Conservation (phyloP, 2,113 vertebrate genomes). For the Serilophus lunatus region DNA sequence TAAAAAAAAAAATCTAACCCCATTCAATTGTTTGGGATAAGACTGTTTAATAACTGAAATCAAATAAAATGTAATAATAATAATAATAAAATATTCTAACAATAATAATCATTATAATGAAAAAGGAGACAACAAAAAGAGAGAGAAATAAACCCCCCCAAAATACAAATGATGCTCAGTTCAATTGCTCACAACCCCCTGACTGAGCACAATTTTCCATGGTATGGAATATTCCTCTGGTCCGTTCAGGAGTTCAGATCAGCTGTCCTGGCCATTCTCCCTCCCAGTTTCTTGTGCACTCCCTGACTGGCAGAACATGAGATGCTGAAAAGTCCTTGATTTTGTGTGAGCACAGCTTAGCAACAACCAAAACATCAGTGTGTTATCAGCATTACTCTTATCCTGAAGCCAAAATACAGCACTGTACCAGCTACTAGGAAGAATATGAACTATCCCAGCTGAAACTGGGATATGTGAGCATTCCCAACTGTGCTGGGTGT, state of each 20-base stretch:
- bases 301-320: not conserved
- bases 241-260: not conserved
- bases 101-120: accelerated
- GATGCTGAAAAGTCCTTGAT: not conserved
- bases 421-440: not conserved
- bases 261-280: not conserved
- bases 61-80: not conserved
- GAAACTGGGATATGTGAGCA: not conserved
- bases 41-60: not conserved
- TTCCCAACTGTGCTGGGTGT: not conserved
- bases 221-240: not conserved
- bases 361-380: not conserved
- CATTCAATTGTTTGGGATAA: too few species aligned
- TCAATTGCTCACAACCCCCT: not conserved
- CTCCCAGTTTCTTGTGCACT: not conserved
- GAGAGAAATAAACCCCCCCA: not conserved
- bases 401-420: not conserved
- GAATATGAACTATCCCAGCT: not conserved
- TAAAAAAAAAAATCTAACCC: not conserved
- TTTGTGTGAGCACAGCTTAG: not conserved
- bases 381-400: not conserved
- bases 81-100: not conserved
- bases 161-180: too few species aligned
- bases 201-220: not conserved
- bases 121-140: not conserved